Base-by-base conservation (phyloP, 2,113 vertebrate species). In the Etheostoma spectabile region DNA sequence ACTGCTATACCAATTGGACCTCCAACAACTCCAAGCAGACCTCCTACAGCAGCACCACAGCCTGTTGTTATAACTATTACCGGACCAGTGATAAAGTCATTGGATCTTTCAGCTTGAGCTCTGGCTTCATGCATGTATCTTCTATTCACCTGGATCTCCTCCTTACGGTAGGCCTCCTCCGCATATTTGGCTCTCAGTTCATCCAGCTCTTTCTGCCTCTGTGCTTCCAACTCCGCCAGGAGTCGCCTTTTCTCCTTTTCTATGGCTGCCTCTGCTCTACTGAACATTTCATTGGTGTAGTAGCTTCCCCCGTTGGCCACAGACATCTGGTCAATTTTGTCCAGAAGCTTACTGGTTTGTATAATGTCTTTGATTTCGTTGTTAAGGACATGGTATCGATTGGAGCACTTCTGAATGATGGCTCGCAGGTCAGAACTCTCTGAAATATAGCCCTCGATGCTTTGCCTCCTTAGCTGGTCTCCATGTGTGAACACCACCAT, bases 401-500 rank as follows among this genome's bases (percentile, higher is more conserved):
- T 22, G 12, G 59, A 18, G 63, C 79, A 91, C 0, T 3, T 63
- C 1, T 1, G 1, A 12, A 93, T 22, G 51, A 92, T 0, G 11
- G 22, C 68, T 2, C 35, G 22, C 11, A 91, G 78, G 2, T 75
- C 52, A 0, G 46, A 46, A 22, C 80, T 82, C 7, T 77, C 38
- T 6, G 86, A 64, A 16, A 93, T 52, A 13, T 79, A 82, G 8
- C 68, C 70, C 10, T 92, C 85, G 3, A 80, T 84, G 24, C 78
- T 68, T 4, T 55, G 86, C 2, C 24, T 12, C 53, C 22, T 62
- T 0, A 95, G 85, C 60, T 46, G 78, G 69, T 95, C 93, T 48
- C 92, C 92, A 12, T 80, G 74, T 3, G 91, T 94, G 80, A 94
- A 95, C 45, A 95, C 22, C 61, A 94, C 72, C 56, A 94, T 88